Evolutionary conservation across 2,113 vertebrate species (phyloP), one percentile per base, ranked within the genome.

Genomic region (Indri indri): DNA sequence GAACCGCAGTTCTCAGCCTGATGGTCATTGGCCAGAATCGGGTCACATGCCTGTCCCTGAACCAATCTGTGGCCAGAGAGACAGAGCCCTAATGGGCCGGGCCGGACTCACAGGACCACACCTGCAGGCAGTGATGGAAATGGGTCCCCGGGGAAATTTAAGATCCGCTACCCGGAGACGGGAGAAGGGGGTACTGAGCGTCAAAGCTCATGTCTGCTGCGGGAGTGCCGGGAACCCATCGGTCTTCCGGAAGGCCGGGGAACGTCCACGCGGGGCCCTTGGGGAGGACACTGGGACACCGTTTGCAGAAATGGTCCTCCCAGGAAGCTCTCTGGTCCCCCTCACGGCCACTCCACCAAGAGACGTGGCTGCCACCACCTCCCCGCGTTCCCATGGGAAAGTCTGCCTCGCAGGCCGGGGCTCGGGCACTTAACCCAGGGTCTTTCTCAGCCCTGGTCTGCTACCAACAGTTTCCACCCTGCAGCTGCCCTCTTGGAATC

Each of bases 341-440:
- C 12, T 5, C 50, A 50, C 0, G 2, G 37, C 20, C 47, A 10
- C 40, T 74, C 4, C 50, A 34, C 14, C 86, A 1, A 0, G 59
- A 68, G 47, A 68, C 4, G 14, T 0, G 11, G 59, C 47, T 25
- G 2, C 6, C 2, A 5, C 32, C 84, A 4, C 23, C 50, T 23
- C 0, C 20, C 20, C 16, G 16, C 2, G 40, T 81, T 76, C 92
- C 83, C 83, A 59, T 6, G 83, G 37, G 90, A 70, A 81, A 37
- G 14, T n/a, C 23, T 7, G 6, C 86, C 85, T 8, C 54, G 1
- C 3, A 14, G 79, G 47, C 27, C 80, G 7, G 25, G 16, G 6
- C 57, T 1, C 2, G 3, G 93, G 81, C 66, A 1, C 18, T 2
- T 18, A 8, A 32, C 50, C 90, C 34, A 1, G 12, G 34, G 54